phyloP scores from a whole-genome alignment of 2,113 vertebrate species.

The Scomber japonicus region DNA sequence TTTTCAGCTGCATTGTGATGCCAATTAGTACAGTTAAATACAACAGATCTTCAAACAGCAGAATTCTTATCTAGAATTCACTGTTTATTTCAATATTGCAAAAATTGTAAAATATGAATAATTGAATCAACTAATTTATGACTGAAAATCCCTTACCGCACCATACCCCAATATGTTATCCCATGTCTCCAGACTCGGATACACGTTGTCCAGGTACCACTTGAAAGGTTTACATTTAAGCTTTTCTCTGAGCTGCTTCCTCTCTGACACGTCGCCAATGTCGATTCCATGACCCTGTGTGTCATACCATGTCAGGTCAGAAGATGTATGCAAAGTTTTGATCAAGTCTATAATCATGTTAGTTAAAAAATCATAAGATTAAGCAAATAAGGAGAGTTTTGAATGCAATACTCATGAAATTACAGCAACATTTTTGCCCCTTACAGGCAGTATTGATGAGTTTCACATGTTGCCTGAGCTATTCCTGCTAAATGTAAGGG shows the following conservation, averaged over 20 bases:
- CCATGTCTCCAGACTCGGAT: constrained; percentile 83
- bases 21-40: background rate
- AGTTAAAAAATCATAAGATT: no score
- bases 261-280: constrained; percentile 91
- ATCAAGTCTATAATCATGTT: background rate
- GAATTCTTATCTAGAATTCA: background rate
- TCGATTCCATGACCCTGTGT: constrained; percentile 91
- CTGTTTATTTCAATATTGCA: no score
- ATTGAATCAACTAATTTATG: background rate
- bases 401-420: no score
- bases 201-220: constrained; percentile 95
- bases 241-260: constrained; percentile 88
- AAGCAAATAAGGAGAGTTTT: no score
- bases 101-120: no score
- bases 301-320: background rate
- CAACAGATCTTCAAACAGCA: background rate
- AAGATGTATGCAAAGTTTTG: background rate
- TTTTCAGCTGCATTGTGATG: constrained; percentile 58
- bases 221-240: constrained; percentile 94
- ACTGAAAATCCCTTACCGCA: constrained; percentile 58
- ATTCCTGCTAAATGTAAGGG: no score
- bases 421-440: no score
- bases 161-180: constrained; percentile 70
- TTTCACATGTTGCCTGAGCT: no score
- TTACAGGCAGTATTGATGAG: no score